Evolutionary conservation across 2,113 vertebrate species (phyloP), one percentile per base, ranked within the genome.

Genomic region (Centropus bengalensis): DNA sequence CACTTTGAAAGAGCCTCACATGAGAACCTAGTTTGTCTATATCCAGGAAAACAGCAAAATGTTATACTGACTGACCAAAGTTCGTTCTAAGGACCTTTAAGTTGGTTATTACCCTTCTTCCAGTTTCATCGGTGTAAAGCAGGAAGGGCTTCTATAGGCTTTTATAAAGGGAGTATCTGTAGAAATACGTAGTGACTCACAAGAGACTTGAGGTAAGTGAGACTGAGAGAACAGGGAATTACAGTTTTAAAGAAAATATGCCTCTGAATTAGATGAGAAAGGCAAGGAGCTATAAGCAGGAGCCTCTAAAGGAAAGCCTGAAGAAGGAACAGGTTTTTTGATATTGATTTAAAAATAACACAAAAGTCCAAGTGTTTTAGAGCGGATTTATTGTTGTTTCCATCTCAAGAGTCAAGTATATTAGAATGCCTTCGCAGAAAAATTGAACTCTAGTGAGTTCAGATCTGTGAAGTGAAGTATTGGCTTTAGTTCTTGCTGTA

Each of bases 101-200:
- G 14, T 64, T 69, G 67, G 22, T 49, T 18, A 8, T 89, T 73
- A 55, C 30, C 21, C n/a, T 92, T 88, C 19, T 51, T 75, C 42
- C 52, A 75, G 13, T 77, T 86, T 67, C 28, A 9, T 0, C 75
- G 56, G 32, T 52, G 12, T 76, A 59, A 71, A 44, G 23, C 47
- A 68, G 36, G 47, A 76, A 79, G 91, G 42, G 36, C 42, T 91
- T 88, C 67, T 88, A 2, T 33, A 60, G 56, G 42, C 63, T 66
- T 89, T 88, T 90, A 59, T 91, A 44, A 82, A 77, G 89, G 83
- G 63, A 82, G 59, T 91, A 80, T 36, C 70, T 93, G 63, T 89
- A 56, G 77, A 85, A 86, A 91, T 18, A 78, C 32, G 67, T 90
- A 86, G 80, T 87, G 82, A 93, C 82, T 93, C 88, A 89, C 44